Percentiles rank a stretch among this genome's conserved stretches.
These are phyloP conservation scores for Hormiphora californensis DNA, from an alignment of 37 sponge, comb jelly and placozoan species.

Conservation along the genomic window DNA sequence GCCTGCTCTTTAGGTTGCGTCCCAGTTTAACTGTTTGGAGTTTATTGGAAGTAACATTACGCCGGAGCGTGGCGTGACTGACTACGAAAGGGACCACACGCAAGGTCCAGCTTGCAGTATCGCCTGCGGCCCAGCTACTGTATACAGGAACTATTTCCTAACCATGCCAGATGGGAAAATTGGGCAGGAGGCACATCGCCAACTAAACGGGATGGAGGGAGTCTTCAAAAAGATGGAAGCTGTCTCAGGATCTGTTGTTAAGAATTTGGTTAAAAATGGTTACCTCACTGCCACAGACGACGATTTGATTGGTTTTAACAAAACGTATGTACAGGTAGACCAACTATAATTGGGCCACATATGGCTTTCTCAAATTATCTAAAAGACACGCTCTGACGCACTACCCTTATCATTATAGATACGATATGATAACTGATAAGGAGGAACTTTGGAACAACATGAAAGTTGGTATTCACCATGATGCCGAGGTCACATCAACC, in stretches of 20 bases:
- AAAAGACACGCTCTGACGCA: no score
- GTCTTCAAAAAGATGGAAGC: background rate
- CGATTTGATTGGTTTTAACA: background rate
- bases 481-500: background rate
- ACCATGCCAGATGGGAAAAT: background rate
- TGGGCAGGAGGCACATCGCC: conserved; percentile 6
- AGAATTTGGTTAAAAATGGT: no score
- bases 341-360: no score
- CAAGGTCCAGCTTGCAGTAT: conserved; percentile 46
- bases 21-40: conserved; percentile 53
- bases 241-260: no score
- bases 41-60: conserved; percentile 1
- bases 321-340: conserved; percentile 12
- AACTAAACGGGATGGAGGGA: conserved; percentile 27
- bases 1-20: background rate
- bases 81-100: conserved; percentile 41
- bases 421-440: no score
- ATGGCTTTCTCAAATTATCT: no score
- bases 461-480: conserved; percentile 34
- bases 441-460: conserved; percentile 6
- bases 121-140: conserved; percentile 15
- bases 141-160: conserved; percentile 46
- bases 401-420: no score
- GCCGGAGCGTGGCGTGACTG: background rate
- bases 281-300: conserved; percentile 3